Percentiles rank a stretch among this genome's conserved stretches.
These are phyloP conservation scores for Sceloporus tristichus DNA, from an alignment of 2,113 vertebrate species.

Conservation along the genomic window DNA sequence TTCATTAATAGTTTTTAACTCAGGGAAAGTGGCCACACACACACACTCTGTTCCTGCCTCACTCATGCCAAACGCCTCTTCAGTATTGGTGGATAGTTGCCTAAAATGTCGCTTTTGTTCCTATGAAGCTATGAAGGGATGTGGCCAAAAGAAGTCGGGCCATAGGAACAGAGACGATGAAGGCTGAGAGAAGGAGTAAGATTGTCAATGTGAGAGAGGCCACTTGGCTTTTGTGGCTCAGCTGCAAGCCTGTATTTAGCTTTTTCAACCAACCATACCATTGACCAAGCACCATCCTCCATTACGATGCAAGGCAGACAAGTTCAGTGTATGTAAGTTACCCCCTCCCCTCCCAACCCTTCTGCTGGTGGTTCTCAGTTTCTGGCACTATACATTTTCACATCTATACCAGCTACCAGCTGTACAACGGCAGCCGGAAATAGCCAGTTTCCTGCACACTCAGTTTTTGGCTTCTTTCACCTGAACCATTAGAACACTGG, in stretches of 20 bases:
- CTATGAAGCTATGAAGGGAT: not conserved
- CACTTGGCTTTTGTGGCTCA: not conserved
- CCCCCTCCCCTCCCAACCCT: not conserved
- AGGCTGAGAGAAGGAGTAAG: conserved; percentile 5
- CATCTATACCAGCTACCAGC: not conserved
- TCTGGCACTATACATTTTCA: conserved; percentile 28
- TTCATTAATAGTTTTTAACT: not conserved
- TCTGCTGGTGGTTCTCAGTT: conserved; percentile 32
- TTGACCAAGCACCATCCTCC: not conserved
- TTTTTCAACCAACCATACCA: not conserved
- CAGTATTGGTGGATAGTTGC: not conserved
- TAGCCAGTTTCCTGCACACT: not conserved
- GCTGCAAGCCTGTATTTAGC: not conserved
- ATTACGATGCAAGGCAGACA: conserved; percentile 15
- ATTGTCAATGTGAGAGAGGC: conserved; percentile 1
- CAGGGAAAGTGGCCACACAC: conserved; percentile 9
- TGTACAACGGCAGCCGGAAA: not conserved
- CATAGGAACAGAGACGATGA: not conserved
- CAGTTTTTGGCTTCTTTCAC: conserved; percentile 10
- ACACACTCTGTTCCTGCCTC: not conserved
- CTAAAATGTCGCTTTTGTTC: not conserved
- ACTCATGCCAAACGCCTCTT: not conserved
- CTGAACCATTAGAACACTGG: conserved; percentile 17
- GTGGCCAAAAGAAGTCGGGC: not conserved
- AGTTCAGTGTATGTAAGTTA: conserved; percentile 6